Percentiles rank a stretch among this genome's conserved stretches.
Evolutionary conservation across 2,888 invertebrate species (phyloP).

Genomic region (Campaea margaritaria): DNA sequence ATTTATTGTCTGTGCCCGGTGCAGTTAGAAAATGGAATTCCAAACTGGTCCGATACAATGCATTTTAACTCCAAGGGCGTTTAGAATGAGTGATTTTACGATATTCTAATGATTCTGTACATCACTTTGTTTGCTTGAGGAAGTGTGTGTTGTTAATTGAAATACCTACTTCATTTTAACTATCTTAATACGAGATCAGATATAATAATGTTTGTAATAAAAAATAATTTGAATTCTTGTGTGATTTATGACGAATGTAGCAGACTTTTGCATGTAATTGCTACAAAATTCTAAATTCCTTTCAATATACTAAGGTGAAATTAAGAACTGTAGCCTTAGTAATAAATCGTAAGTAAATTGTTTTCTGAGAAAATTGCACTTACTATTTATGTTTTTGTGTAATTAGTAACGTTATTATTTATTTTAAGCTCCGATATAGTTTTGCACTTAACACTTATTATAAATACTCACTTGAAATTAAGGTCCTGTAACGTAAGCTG

Average conservation of each 20-base stretch:
- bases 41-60: conserved; percentile 26
- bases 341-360: neutral
- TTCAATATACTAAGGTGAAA: neutral
- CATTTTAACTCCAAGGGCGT: conserved; percentile 33
- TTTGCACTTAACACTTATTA: conserved; percentile 27
- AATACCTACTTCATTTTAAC: conserved; percentile 6
- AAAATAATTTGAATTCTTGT: neutral
- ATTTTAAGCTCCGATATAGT: conserved; percentile 13
- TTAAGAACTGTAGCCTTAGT: neutral
- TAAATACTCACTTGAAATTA: conserved; percentile 71
- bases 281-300: neutral
- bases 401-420: neutral
- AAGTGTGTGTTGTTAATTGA: conserved; percentile 24
- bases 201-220: conserved; percentile 9
- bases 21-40: conserved; percentile 30
- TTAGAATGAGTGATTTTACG: conserved; percentile 19
- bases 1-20: conserved; percentile 48
- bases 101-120: conserved; percentile 29
- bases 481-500: conserved; percentile 66
- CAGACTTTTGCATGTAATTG: conserved; percentile 2
- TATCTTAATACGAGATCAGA: conserved; percentile 18
- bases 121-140: conserved; percentile 31
- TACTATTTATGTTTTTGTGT: neutral
- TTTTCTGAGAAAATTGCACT: conserved; percentile 2
- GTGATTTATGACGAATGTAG: conserved; percentile 1